Conservation (phyloP, 2,888 invertebrate genomes). For the Mythimna lalbum region DNA sequence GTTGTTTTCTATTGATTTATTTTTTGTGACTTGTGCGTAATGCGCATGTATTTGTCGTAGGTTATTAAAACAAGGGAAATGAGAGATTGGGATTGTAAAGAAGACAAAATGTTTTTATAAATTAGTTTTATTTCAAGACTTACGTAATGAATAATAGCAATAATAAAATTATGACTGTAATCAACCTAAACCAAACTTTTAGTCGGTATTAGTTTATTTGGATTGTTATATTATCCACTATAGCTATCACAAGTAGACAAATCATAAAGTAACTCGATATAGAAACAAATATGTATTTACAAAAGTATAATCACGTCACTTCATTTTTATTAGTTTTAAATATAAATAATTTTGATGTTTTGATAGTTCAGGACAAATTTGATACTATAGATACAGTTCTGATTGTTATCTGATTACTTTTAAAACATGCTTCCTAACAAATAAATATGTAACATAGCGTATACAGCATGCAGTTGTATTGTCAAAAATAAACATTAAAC, state of each 20-base stretch:
- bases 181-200: constrained; percentile 88
- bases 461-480: constrained; percentile 19
- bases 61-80: constrained; percentile 24
- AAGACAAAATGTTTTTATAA: constrained; percentile 77
- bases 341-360: constrained; percentile 33
- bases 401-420: constrained; percentile 15
- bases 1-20: constrained; percentile 82
- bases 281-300: constrained; percentile 75
- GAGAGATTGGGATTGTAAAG: constrained; percentile 24
- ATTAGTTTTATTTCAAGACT: constrained; percentile 90
- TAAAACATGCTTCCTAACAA: constrained; percentile 34
- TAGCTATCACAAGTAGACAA: constrained; percentile 85
- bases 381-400: constrained; percentile 33
- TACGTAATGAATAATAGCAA: constrained; percentile 80
- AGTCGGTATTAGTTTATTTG: constrained; percentile 90
- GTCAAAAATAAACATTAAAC: constrained; percentile 15
- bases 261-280: constrained; percentile 72
- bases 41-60: constrained; percentile 74
- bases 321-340: constrained; percentile 47
- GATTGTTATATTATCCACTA: constrained; percentile 82
- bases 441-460: constrained; percentile 13
- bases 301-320: constrained; percentile 69
- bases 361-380: constrained; percentile 38
- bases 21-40: constrained; percentile 67
- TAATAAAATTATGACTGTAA: constrained; percentile 89